Evolutionary conservation across 2,888 invertebrate species (phyloP).

Genomic region (Platycnemis pennipes): DNA sequence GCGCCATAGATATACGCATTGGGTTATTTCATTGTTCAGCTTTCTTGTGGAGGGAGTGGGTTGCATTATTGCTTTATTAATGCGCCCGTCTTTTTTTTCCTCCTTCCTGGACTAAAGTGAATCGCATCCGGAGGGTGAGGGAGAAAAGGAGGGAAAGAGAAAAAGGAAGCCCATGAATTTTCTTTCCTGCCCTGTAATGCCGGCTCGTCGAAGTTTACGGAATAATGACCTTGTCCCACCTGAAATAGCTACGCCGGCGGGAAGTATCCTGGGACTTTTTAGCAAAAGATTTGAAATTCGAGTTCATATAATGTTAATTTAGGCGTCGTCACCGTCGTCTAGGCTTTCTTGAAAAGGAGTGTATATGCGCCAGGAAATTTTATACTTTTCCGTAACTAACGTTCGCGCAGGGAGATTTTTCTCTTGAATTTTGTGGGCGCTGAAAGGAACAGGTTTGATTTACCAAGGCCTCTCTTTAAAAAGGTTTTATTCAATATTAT

Average conservation of each 20-base stretch:
- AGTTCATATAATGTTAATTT: constrained; percentile 7
- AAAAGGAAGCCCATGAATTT: constrained; percentile 14
- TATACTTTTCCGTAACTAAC: background rate
- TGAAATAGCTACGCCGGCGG: background rate
- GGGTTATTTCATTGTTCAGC: constrained; percentile 16
- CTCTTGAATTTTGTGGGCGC: too few relatives aligned
- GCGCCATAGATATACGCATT: background rate
- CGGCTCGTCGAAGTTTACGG: background rate
- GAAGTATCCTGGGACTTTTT: background rate
- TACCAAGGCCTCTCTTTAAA: too few relatives aligned
- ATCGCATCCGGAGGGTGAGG: background rate
- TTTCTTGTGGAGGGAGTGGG: background rate
- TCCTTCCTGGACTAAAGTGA: background rate
- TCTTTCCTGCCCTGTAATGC: background rate
- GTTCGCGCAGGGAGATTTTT: too few relatives aligned
- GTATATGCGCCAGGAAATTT: background rate
- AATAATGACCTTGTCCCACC: background rate
- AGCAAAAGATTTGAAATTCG: background rate
- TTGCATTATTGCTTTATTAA: constrained; percentile 10
- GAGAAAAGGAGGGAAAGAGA: background rate
- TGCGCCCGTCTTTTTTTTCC: background rate
- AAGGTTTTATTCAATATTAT: too few relatives aligned
- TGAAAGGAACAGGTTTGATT: too few relatives aligned
- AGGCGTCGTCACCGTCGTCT: background rate
- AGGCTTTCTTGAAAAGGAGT: background rate